phyloP scores from a whole-genome alignment of 2,797 vertebrate species.

The Sardinella longiceps region DNA sequence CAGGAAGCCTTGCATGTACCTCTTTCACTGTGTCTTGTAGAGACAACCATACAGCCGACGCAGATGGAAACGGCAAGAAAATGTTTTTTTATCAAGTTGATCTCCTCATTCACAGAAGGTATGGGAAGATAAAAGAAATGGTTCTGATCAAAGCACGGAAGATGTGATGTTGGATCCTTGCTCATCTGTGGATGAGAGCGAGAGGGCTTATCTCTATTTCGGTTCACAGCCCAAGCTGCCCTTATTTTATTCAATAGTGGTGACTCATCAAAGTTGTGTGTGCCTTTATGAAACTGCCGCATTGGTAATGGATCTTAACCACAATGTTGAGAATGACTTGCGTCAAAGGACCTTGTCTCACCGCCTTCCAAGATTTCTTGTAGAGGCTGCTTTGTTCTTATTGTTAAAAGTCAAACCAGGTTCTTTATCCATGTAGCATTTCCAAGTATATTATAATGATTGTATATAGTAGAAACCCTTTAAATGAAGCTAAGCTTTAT shows the following conservation, averaged over 20 bases:
- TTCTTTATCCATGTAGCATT: not conserved
- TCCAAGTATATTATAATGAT: not conserved
- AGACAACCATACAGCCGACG: not conserved
- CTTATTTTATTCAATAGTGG: not conserved
- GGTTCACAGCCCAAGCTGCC: not conserved
- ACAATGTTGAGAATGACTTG: not conserved
- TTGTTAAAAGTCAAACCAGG: no score
- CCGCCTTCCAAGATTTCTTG: not conserved
- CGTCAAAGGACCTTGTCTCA: not conserved
- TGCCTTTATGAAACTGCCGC: not conserved
- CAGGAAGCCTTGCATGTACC: not conserved
- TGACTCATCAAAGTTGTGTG: not conserved
- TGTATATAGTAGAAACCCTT: no score
- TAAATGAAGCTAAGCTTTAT: no score
- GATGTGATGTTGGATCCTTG: not conserved
- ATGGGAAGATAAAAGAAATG: not conserved
- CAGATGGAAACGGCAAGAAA: not conserved
- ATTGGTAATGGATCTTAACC: not conserved
- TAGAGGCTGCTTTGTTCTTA: not conserved
- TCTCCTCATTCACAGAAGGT: slow-evolving; percentile 16
- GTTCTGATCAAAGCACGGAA: not conserved
- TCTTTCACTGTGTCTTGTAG: not conserved
- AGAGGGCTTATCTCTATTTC: not conserved
- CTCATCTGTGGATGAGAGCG: not conserved
- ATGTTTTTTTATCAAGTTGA: not conserved